Base-by-base conservation (phyloP, 2,888 invertebrate species). In the Pyralis farinalis region DNA sequence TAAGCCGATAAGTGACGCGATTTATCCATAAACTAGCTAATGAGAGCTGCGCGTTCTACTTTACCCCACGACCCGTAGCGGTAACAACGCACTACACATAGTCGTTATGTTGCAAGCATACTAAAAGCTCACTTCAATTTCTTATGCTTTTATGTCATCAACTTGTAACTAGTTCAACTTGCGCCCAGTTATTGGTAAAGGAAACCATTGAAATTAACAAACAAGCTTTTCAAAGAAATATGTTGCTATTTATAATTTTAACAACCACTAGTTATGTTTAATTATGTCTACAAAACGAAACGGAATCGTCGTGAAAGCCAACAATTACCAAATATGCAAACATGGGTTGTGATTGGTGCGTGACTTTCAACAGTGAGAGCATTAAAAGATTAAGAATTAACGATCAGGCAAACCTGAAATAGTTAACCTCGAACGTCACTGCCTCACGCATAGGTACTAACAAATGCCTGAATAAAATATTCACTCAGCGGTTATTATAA, bases 401-500 rank as follows among this genome's bases (percentile, higher is more conserved):
- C 71, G 72, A 72, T 64, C 65, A 63, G 59, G 60, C 58, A 69
- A 62, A 65, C 73, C 72, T 76, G 65, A 80, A 82, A 81, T 77
- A 82, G 76, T 76, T 72, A 69, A 72, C 73, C 71, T 71, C 70
- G 64, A 66, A 67, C 64, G 71, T 75, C 71, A 71, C 63, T 49
- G 55, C 74, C 73, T 71, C 79, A 81, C 78, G 80, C 80, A 74
- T 68, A 61, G 56, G 58, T 58, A 62, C 61, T 62, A 63, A 63
- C 64, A 60, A 76, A 65, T 60, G 60, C 54, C 59, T 67, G 62
- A 76, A 81, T 82, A 75, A 82, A 82, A 81, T 80, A 84, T 82
- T 79, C 77, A 77, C 66, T 77, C 67, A 66, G 51, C 63, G 63
- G 71, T 79, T 83, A 78, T 78, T 75, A 77, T 72, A 75, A 70